Percentiles rank a stretch among this genome's conserved stretches.
phyloP scores from a whole-genome alignment of 2,888 invertebrate species.

The Dinocampus coccinellae region DNA sequence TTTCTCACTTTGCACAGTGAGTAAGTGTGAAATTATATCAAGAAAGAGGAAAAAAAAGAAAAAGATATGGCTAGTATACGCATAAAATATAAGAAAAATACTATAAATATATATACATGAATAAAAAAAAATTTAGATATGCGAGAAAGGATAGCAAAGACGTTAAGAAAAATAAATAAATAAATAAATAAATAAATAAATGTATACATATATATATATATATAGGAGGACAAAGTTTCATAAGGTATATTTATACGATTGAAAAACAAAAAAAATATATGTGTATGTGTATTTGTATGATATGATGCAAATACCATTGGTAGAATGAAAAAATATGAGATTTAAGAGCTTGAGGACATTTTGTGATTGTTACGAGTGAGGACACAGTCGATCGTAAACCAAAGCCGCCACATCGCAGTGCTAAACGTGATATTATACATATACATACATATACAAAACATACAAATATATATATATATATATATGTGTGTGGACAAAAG shows the following conservation, averaged over 20 bases:
- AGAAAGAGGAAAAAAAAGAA: background rate
- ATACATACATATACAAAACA: background rate
- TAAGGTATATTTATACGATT: constrained; percentile 13
- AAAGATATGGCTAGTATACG: background rate
- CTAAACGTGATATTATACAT: constrained; percentile 49
- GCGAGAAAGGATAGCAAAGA: background rate
- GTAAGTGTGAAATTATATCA: background rate
- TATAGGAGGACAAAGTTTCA: background rate
- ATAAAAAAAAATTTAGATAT: background rate
- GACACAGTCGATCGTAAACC: constrained; percentile 58
- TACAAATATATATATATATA: background rate
- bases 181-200: background rate
- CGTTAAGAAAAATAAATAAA: background rate
- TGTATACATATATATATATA: background rate
- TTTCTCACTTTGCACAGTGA: background rate
- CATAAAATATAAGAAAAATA: background rate
- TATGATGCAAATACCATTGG: constrained; percentile 12
- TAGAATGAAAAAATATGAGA: constrained; percentile 47
- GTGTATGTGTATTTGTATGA: constrained; percentile 5
- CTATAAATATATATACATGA: too few species aligned
- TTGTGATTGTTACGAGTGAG: constrained; percentile 53
- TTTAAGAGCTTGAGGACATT: constrained; percentile 63
- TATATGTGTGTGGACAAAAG: background rate
- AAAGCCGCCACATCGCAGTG: constrained; percentile 49
- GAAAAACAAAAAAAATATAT: constrained; percentile 1